Conservation (phyloP, 2,888 invertebrate genomes). For the Andrena haemorrhoa region DNA sequence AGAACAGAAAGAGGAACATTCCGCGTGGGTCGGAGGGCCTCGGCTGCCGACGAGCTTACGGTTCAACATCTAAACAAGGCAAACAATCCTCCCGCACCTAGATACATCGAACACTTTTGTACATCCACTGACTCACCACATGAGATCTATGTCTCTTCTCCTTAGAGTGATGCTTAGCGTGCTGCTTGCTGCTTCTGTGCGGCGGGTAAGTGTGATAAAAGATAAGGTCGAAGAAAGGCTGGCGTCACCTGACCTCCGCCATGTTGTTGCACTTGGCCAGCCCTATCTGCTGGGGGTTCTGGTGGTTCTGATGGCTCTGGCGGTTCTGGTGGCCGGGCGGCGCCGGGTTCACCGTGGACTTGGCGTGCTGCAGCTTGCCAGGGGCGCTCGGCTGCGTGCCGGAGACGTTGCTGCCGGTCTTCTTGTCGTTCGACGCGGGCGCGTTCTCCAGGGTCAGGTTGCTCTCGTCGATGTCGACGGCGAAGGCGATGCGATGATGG, state of each 20-base stretch:
- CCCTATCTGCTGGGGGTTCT: conserved; percentile 64
- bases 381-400: conserved; percentile 14
- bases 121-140: conserved; percentile 78
- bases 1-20: too few relatives aligned
- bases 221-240: conserved; percentile 82
- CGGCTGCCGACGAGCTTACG: background rate
- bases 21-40: too few relatives aligned
- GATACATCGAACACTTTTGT: conserved; percentile 19
- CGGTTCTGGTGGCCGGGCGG: conserved; percentile 62
- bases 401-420: conserved; percentile 27
- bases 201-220: conserved; percentile 84
- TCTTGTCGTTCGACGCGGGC: conserved; percentile 48
- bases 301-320: conserved; percentile 64
- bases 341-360: conserved; percentile 49
- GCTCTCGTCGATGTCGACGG: conserved; percentile 73
- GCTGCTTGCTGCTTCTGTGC: conserved; percentile 81
- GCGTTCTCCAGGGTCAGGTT: conserved; percentile 61
- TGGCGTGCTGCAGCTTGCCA: conserved; percentile 57
- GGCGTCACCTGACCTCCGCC: conserved; percentile 83
- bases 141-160: conserved; percentile 82
- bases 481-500: conserved; percentile 73
- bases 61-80: background rate
- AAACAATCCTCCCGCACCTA: background rate
- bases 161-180: conserved; percentile 81
- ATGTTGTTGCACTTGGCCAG: conserved; percentile 72